Conservation (phyloP, 2,888 invertebrate genomes). For the Onchidella celtica region DNA sequence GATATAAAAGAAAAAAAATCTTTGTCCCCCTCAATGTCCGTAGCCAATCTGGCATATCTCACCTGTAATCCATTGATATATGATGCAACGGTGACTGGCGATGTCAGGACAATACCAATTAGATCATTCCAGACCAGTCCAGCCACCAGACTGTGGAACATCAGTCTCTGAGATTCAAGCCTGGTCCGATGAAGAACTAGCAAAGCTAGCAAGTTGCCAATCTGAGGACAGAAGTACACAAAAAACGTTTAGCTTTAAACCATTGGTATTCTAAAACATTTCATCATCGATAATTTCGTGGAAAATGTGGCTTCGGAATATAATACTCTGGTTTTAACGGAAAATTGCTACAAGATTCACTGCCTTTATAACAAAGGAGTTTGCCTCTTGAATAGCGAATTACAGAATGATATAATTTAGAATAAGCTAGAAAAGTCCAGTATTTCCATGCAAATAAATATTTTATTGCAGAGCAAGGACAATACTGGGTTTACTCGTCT, state of each 20-base stretch:
- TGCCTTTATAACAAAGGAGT: too few relatives aligned
- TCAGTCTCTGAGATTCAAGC: slow-evolving; percentile 70
- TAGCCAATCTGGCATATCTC: background rate
- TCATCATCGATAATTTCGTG: too few relatives aligned
- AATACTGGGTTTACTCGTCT: too few relatives aligned
- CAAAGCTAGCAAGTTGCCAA: slow-evolving; percentile 78
- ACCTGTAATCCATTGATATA: slow-evolving; percentile 65
- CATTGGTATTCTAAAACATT: background rate
- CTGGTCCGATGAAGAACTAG: slow-evolving; percentile 70
- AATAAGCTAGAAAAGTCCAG: too few relatives aligned
- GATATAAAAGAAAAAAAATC: too few relatives aligned
- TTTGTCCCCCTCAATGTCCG: too few relatives aligned
- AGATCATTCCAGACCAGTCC: slow-evolving; percentile 79
- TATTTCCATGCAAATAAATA: background rate
- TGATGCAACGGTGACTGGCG: slow-evolving; percentile 66
- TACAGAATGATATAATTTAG: too few relatives aligned
- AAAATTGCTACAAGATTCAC: too few relatives aligned
- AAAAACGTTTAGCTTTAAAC: background rate
- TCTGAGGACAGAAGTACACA: background rate
- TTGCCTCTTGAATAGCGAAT: too few relatives aligned
- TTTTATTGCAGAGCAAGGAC: too few relatives aligned
- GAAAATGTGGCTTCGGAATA: too few relatives aligned
- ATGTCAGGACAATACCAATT: slow-evolving; percentile 76
- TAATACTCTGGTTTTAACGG: too few relatives aligned
- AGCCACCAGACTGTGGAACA: slow-evolving; percentile 78